Evolutionary conservation across 2,113 vertebrate species (phyloP), one percentile per base, ranked within the genome.

Genomic region (Bombycilla garrulus): DNA sequence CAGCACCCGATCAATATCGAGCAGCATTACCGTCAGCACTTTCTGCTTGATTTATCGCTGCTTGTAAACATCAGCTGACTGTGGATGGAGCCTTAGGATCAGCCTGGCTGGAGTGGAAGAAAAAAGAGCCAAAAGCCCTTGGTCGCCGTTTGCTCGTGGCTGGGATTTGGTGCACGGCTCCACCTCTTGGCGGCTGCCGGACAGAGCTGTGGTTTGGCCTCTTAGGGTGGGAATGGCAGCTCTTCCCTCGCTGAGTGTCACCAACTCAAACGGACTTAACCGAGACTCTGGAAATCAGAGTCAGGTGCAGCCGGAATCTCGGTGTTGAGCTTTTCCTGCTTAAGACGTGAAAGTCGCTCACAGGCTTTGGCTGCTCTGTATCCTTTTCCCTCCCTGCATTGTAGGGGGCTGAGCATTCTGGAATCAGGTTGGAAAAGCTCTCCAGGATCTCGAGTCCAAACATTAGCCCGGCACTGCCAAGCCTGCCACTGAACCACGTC

Each of bases 271-370:
- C 20, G 12, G 50, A 15, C 22, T n/a, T 28, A 7, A 26, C 11
- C 0, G 4, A 20, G 26, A 4, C 22, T 29, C 36, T 44, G 76
- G 35, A 23, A 36, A 31, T 28, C 47, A 6, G 40, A 29, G 25
- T 20, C 56, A 21, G 64, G 36, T 9, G 35, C 28, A 42, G 84
- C 26, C 1, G 0, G 31, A 57, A 23, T 54, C 45, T 66, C 3
- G 0, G 19, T 2, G 29, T 18, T 47, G 84, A 78, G 12, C 16
- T n/a, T 73, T 40, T 36, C 20, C 13, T 78, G 7, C 14, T 31
- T 4, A 35, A 19, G 22, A n/a, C 1, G 1, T 16, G 22, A 29
- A 40, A 48, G 58, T 9, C 0, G 0, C 47, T 3, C 0, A 0
- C 18, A 7, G 57, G 47, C 15, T 69, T 79, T 69, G 62, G 31